These are phyloP conservation scores for Lypha dubia DNA, from an alignment of 2,888 invertebrate species.

Conservation along the genomic window DNA sequence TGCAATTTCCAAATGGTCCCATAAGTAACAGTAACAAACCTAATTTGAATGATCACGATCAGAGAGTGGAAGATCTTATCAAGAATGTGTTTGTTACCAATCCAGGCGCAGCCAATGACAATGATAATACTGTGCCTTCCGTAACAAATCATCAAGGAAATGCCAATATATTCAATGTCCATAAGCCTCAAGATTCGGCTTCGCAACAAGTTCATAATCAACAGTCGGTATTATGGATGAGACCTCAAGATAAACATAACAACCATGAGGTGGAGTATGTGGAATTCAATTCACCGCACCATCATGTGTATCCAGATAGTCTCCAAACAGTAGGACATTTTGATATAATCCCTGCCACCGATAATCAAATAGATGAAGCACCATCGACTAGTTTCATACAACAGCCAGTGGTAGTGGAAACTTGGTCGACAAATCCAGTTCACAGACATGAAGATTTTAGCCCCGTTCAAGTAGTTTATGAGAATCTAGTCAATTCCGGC, in stretches of 20 bases:
- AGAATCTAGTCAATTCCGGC: conserved; percentile 74
- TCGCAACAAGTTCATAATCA: not conserved
- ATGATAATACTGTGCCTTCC: not conserved
- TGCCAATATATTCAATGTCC: conserved; percentile 21
- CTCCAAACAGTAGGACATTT: not conserved
- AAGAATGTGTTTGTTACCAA: conserved; percentile 37
- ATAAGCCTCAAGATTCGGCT: not conserved
- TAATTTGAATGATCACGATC: not conserved
- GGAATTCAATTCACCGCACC: not conserved
- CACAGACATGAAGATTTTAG: conserved; percentile 9
- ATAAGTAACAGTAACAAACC: not conserved
- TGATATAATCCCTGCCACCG: conserved; percentile 6
- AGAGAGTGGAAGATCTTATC: conserved; percentile 38
- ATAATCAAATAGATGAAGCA: conserved; percentile 18
- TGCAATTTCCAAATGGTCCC: not conserved
- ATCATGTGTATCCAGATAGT: conserved; percentile 46
- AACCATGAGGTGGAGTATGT: not conserved
- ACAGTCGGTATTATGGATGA: conserved; percentile 9
- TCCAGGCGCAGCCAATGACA: not conserved
- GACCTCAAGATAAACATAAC: not conserved
- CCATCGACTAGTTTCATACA: conserved; percentile 51
- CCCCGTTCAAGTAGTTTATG: conserved; percentile 73
- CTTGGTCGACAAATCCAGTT: conserved; percentile 19
- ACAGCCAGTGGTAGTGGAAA: conserved; percentile 38
- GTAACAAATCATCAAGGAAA: not conserved